A percentile compares a stretch with the other conserved stretches of the same genome.
These are phyloP conservation scores for Nebria ingens DNA, from an alignment of 1,140 invertebrate species.

Conservation along the genomic window DNA sequence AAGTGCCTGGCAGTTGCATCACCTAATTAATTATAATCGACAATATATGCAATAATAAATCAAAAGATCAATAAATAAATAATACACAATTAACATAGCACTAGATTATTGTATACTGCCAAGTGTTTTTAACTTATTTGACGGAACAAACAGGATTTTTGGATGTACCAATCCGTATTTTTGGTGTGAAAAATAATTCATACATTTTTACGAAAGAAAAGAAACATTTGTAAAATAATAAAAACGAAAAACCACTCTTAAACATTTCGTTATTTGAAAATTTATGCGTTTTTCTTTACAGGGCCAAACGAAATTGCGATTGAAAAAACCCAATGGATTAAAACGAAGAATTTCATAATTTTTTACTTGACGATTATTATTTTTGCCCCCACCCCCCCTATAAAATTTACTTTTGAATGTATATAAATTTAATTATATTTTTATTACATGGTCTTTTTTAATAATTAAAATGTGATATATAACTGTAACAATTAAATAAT, in stretches of 20 bases:
- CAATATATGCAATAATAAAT: neutral
- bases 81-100: neutral
- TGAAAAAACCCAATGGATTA: neutral
- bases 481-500: neutral
- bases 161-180: no score
- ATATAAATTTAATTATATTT: neutral
- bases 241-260: no score
- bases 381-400: neutral
- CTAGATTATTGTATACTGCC: neutral
- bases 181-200: no score
- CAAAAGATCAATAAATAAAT: neutral
- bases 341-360: neutral
- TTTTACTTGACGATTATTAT: no score
- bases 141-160: no score
- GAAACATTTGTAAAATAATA: neutral
- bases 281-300: slow-evolving; percentile 1
- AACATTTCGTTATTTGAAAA: no score
- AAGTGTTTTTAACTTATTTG: neutral
- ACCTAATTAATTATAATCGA: neutral
- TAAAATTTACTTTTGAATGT: neutral
- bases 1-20: neutral
- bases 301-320: neutral
- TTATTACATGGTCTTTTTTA: neutral
- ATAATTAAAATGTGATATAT: neutral
- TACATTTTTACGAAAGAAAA: neutral